Conservation (phyloP, 2,797 vertebrate species). For the Intellagama lesueurii region DNA sequence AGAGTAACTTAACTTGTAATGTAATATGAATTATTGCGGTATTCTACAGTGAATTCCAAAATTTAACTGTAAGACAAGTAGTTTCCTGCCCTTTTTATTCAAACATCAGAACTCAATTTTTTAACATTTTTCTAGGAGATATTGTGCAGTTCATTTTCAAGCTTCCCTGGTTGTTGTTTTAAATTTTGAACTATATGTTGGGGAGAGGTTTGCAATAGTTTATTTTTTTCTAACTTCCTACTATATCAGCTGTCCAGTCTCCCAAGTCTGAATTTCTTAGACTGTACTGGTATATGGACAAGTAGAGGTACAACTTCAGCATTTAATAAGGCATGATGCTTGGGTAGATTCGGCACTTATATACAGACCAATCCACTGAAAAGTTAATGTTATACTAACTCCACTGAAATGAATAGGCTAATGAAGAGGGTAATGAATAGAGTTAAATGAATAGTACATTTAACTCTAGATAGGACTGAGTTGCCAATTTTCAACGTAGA, state of each 20-base stretch:
- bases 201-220: neutral
- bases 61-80: constrained; percentile 1
- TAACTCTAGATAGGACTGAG: neutral
- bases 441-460: neutral
- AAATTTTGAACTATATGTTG: neutral
- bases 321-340: neutral
- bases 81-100: neutral
- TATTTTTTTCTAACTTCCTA: neutral
- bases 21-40: neutral
- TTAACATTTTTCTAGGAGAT: neutral
- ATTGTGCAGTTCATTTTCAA: neutral
- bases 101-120: neutral
- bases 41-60: constrained; percentile 6
- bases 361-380: neutral
- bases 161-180: neutral
- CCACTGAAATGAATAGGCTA: neutral
- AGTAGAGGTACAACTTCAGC: no score
- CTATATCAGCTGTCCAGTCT: neutral
- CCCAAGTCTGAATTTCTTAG: neutral
- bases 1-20: neutral
- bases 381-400: neutral
- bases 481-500: neutral
- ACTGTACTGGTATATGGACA: neutral
- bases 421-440: no score
- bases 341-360: neutral